A percentile compares a stretch with the other conserved stretches of the same genome.
phyloP scores from a whole-genome alignment of 2,797 vertebrate genomes.

The Tachyglossus aculeatus region DNA sequence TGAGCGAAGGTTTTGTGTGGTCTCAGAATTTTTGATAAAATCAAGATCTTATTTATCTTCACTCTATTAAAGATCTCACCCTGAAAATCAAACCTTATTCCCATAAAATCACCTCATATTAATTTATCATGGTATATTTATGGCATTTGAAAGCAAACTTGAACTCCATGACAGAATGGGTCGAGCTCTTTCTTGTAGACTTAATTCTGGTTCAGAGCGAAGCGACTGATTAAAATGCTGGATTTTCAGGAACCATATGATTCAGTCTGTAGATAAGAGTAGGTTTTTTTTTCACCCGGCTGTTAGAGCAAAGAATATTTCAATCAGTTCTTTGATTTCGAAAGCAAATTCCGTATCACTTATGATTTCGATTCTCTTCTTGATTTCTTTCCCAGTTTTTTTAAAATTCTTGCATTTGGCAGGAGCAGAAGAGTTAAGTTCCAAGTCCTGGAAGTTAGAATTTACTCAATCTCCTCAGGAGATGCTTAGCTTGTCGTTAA shows the following conservation, averaged over 20 bases:
- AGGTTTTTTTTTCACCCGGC: no score
- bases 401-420: no score
- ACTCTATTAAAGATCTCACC: slow-evolving; percentile 9
- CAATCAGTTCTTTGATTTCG: neutral
- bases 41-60: slow-evolving; percentile 19
- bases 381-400: neutral
- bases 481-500: neutral
- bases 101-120: slow-evolving; percentile 29
- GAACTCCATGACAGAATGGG: no score
- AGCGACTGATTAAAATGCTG: no score
- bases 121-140: slow-evolving; percentile 10
- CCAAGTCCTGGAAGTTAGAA: slow-evolving; percentile 1
- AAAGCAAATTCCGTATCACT: neutral
- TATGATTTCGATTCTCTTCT: neutral
- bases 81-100: slow-evolving; percentile 29
- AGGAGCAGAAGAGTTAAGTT: slow-evolving; percentile 11
- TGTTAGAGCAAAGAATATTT: neutral
- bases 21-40: slow-evolving; percentile 6
- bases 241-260: no score
- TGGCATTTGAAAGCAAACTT: no score
- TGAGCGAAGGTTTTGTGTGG: slow-evolving; percentile 16
- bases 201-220: no score
- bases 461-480: neutral
- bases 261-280: no score
- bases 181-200: slow-evolving; percentile 5